Conservation (phyloP, 2,797 vertebrate genomes). For the Tragelaphus eurycerus region DNA sequence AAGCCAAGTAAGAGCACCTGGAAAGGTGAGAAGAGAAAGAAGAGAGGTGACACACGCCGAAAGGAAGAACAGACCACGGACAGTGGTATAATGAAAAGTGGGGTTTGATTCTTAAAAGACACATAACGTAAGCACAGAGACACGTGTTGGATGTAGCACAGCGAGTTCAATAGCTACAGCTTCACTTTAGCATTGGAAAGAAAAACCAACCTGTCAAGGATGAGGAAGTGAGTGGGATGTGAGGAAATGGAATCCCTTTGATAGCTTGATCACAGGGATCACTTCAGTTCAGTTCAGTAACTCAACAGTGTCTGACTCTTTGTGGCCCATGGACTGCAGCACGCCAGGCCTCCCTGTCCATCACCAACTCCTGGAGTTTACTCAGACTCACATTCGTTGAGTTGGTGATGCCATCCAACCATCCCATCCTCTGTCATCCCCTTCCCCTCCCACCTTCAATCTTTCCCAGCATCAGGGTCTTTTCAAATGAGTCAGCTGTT, state of each 20-base stretch:
- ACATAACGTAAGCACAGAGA: background rate
- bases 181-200: background rate
- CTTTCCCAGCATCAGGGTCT: background rate
- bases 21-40: background rate
- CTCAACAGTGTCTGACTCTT: background rate
- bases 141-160: background rate
- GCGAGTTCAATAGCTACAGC: background rate
- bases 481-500: background rate
- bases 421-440: background rate
- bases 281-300: background rate
- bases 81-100: background rate
- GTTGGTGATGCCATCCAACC: background rate
- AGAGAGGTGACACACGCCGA: background rate
- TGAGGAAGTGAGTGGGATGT: background rate
- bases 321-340: fast-evolving
- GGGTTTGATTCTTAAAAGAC: background rate
- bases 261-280: too few species aligned
- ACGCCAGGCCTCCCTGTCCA: background rate
- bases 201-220: background rate
- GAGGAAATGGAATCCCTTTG: background rate
- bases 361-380: background rate
- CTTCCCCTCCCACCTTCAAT: background rate
- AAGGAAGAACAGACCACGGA: background rate
- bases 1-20: background rate
- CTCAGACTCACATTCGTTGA: background rate